Percentiles rank a stretch among this genome's conserved stretches.
These are phyloP conservation scores for Calameuta pallipes DNA, from an alignment of 2,888 invertebrate genomes.

Conservation along the genomic window DNA sequence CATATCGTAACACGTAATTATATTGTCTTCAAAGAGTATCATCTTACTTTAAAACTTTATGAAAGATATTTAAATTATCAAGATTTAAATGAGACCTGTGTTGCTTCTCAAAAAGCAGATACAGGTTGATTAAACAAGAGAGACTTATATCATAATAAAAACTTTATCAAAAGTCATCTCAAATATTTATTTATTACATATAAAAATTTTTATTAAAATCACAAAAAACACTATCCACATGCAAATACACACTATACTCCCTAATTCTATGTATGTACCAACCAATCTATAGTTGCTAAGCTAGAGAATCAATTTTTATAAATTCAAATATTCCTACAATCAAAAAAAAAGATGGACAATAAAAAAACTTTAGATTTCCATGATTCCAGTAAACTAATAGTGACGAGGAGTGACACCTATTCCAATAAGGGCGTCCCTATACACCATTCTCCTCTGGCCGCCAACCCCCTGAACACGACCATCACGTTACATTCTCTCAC, in stretches of 20 bases:
- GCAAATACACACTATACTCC: background rate
- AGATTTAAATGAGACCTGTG: background rate
- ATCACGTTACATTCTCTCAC: conserved; percentile 18
- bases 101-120: background rate
- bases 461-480: conserved; percentile 4
- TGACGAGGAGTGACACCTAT: conserved; percentile 48
- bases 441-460: background rate
- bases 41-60: background rate
- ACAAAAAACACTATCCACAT: background rate
- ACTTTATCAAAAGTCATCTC: background rate
- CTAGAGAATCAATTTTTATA: background rate
- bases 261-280: background rate
- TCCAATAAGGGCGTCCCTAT: conserved; percentile 32
- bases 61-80: background rate
- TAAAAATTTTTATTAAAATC: background rate
- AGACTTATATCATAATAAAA: background rate
- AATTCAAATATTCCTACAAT: background rate
- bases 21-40: background rate
- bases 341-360: background rate
- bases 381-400: conserved; percentile 32
- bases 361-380: conserved; percentile 33
- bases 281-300: background rate
- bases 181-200: background rate
- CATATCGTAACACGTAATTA: background rate
- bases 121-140: background rate